Conservation (phyloP, 2,113 vertebrate genomes). For the Pampusana beccarii region DNA sequence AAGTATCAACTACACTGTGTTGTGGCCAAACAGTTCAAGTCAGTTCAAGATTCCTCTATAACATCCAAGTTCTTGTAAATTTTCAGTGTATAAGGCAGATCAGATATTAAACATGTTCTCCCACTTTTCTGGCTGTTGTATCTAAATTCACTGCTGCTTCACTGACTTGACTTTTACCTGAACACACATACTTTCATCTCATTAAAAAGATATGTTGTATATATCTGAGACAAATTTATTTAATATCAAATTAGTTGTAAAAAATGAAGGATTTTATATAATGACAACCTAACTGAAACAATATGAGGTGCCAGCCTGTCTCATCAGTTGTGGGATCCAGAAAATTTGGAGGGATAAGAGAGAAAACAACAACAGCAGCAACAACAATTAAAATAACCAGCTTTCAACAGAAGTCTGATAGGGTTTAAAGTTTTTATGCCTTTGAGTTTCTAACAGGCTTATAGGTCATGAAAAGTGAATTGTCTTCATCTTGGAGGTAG, state of each 20-base stretch:
- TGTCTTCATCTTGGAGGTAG: conserved; percentile 14
- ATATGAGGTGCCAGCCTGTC: not conserved
- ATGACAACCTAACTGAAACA: not conserved
- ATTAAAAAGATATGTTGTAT: not conserved
- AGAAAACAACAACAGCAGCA: rapidly evolving
- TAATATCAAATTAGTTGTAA: not conserved
- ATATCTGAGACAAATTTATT: not conserved
- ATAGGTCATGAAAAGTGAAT: conserved; percentile 28
- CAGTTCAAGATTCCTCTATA: not conserved
- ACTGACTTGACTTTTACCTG: not conserved
- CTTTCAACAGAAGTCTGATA: not conserved
- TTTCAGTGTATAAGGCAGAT: not conserved
- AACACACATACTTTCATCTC: not conserved
- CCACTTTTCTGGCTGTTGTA: not conserved
- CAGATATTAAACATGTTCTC: not conserved
- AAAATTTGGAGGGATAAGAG: not conserved
- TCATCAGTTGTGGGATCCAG: not conserved
- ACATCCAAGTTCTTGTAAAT: not conserved
- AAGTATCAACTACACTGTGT: not conserved
- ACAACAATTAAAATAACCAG: not conserved
- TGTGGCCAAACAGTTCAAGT: not conserved
- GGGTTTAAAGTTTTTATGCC: conserved; percentile 10
- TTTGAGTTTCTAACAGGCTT: not conserved
- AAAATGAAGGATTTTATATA: not conserved
- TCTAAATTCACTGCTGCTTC: not conserved